phyloP scores from a whole-genome alignment of 1,140 invertebrate genomes.

The Anadara kagoshimensis region DNA sequence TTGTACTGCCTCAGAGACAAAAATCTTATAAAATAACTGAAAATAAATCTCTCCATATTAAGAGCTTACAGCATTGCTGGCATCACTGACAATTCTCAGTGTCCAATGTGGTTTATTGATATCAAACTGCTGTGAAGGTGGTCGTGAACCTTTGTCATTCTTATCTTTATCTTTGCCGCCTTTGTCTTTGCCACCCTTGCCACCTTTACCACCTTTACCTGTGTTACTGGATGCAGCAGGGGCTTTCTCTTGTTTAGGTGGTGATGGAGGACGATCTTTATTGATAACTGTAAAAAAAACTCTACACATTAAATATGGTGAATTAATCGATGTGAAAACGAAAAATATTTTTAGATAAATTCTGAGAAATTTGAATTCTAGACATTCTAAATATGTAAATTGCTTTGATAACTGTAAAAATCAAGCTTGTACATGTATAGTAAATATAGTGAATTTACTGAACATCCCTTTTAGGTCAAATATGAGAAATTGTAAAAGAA shows the following conservation, averaged over 20 bases:
- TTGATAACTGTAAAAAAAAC: constrained; percentile 48
- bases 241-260: constrained; percentile 61
- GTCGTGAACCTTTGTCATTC: constrained; percentile 62
- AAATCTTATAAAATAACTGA: no score
- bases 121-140: constrained; percentile 70
- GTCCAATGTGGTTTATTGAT: constrained; percentile 70
- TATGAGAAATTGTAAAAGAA: no score
- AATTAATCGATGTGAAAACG: neutral
- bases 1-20: no score
- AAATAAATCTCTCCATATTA: neutral
- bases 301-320: neutral
- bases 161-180: constrained; percentile 63
- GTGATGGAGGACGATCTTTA: constrained; percentile 55
- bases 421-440: no score
- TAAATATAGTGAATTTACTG: no score
- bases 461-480: no score
- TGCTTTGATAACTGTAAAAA: no score
- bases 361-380: no score
- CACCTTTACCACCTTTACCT: constrained; percentile 53
- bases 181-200: constrained; percentile 54
- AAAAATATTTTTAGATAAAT: neutral
- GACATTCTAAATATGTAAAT: no score
- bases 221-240: constrained; percentile 43
- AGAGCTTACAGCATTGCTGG: constrained; percentile 57
- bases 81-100: constrained; percentile 70